A percentile compares a stretch with the other conserved stretches of the same genome.
These are phyloP conservation scores for Catalaphyllia jardinei DNA, from an alignment of 64 coral and sea anemone genomes.

Conservation along the genomic window DNA sequence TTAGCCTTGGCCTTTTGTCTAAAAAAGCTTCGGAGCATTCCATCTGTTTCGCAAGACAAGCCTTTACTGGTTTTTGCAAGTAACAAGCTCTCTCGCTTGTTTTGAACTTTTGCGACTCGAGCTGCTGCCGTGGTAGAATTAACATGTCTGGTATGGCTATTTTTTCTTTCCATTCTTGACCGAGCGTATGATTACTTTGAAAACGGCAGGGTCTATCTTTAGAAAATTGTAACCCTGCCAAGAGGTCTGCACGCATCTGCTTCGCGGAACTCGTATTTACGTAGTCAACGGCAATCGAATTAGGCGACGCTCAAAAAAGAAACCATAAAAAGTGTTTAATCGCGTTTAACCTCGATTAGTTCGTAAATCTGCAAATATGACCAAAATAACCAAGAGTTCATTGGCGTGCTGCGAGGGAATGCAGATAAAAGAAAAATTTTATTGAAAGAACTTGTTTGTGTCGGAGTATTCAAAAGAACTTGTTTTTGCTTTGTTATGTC, in stretches of 20 bases:
- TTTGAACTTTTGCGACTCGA: not conserved
- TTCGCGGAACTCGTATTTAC: not conserved
- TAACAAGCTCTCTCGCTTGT: not conserved
- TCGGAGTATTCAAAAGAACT: not conserved
- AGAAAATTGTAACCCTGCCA: not conserved
- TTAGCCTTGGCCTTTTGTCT: not conserved
- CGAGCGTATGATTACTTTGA: not conserved
- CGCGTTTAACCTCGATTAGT: not conserved
- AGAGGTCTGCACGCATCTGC: not conserved
- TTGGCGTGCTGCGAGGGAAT: not conserved
- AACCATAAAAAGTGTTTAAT: not conserved
- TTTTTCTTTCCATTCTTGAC: conserved; percentile 5
- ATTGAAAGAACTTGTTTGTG: not conserved
- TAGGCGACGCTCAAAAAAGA: not conserved
- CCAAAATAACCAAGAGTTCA: not conserved
- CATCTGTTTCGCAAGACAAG: not conserved
- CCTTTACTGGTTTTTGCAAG: not conserved
- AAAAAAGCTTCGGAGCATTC: not conserved
- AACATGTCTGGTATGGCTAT: conserved; percentile 1
- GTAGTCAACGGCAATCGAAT: not conserved
- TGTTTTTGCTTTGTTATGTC: not conserved
- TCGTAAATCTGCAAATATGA: not conserved
- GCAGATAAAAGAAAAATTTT: not conserved
- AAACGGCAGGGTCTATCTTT: not conserved
- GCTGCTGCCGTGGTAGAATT: not conserved